These are phyloP conservation scores for Pogonocichla stellata DNA, from an alignment of 2,113 vertebrate species.

Conservation along the genomic window DNA sequence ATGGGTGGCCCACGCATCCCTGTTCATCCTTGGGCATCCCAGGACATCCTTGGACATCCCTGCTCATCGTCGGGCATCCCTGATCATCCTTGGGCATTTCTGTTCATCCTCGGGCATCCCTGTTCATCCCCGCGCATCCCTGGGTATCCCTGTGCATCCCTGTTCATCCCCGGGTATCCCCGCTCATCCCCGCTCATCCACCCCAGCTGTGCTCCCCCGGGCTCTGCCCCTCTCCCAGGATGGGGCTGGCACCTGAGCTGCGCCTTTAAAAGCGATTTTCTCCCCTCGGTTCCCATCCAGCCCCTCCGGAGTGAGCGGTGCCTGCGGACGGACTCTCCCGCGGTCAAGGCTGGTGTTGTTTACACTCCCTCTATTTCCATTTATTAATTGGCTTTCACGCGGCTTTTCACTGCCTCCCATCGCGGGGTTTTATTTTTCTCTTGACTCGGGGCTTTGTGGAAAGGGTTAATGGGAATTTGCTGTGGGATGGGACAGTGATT, in stretches of 20 bases:
- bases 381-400: neutral
- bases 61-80: no score
- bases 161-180: neutral
- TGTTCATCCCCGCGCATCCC: rapidly evolving
- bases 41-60: no score
- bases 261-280: neutral
- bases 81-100: rapidly evolving
- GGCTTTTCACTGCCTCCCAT: neutral
- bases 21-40: no score
- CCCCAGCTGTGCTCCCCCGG: neutral
- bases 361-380: rapidly evolving
- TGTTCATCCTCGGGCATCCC: rapidly evolving
- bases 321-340: rapidly evolving
- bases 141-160: rapidly evolving
- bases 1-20: no score
- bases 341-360: neutral
- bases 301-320: rapidly evolving
- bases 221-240: neutral
- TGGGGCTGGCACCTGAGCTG: rapidly evolving
- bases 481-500: neutral
- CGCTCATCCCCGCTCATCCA: rapidly evolving
- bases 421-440: rapidly evolving
- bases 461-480: neutral
- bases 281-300: rapidly evolving
- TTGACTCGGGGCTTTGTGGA: neutral